phyloP scores from a whole-genome alignment of 2,113 vertebrate genomes.

The Lycocorax pyrrhopterus region DNA sequence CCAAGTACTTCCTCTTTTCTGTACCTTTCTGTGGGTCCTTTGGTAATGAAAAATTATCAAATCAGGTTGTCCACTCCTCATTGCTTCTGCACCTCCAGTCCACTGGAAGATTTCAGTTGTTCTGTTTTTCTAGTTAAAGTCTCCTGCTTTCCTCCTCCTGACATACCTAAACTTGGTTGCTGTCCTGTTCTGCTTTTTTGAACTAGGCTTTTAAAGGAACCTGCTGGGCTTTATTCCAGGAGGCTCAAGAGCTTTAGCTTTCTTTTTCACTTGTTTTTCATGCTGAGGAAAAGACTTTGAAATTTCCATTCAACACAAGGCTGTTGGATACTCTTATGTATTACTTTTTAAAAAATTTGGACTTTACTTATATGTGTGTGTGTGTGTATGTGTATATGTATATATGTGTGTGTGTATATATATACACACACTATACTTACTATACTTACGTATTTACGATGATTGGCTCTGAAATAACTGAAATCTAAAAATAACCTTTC shows the following conservation, averaged over 20 bases:
- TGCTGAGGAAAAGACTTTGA: background rate
- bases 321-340: background rate
- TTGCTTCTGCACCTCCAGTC: background rate
- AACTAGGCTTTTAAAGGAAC: background rate
- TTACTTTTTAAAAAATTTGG: background rate
- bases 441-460: background rate
- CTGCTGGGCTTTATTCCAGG: background rate
- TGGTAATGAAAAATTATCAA: background rate
- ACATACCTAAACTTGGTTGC: background rate
- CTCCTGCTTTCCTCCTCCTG: background rate
- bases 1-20: fast-evolving
- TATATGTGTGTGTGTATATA: fast-evolving
- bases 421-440: background rate
- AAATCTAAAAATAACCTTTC: background rate
- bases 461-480: background rate
- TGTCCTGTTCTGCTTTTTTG: background rate
- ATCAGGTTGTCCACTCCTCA: background rate
- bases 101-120: background rate
- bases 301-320: background rate
- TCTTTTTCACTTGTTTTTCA: background rate
- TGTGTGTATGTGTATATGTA: background rate
- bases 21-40: background rate
- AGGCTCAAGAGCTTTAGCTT: background rate
- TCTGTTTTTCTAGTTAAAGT: background rate
- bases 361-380: background rate